Percentiles rank a stretch among this genome's conserved stretches.
Conservation (phyloP, 2,888 invertebrate genomes). For the Eupithecia exiguata region DNA sequence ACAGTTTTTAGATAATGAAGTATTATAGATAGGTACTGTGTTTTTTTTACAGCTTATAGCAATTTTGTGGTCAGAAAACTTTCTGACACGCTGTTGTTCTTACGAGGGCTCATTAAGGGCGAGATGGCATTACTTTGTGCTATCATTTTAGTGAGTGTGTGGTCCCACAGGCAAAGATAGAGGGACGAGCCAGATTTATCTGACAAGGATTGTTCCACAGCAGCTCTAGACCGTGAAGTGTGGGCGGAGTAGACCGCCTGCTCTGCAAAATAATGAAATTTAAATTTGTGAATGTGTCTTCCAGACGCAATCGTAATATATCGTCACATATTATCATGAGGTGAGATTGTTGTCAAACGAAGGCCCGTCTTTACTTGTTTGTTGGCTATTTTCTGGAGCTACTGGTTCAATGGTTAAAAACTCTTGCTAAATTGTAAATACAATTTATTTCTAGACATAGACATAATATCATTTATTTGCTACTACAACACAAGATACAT, state of each 20-base stretch:
- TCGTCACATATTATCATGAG: too few relatives aligned
- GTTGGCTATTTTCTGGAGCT: neutral
- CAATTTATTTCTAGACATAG: too few relatives aligned
- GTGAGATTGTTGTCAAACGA: too few relatives aligned
- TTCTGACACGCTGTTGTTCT: neutral
- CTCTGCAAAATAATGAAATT: too few relatives aligned
- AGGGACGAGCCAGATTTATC: neutral
- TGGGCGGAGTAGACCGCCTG: neutral
- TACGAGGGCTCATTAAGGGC: neutral
- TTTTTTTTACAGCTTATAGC: neutral
- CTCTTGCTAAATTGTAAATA: too few relatives aligned
- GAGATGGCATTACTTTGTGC: neutral
- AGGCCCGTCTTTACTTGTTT: too few relatives aligned
- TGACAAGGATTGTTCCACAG: neutral
- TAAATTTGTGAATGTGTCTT: too few relatives aligned
- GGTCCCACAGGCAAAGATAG: neutral
- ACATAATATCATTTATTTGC: too few relatives aligned
- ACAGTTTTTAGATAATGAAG: neutral
- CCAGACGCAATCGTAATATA: too few relatives aligned
- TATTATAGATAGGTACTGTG: too few relatives aligned
- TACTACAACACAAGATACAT: too few relatives aligned
- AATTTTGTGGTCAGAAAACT: neutral
- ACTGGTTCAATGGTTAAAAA: neutral
- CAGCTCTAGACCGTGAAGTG: neutral
- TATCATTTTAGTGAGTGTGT: neutral